These are phyloP conservation scores for Microtus ochrogaster DNA, from an alignment of 2,113 vertebrate genomes.

Conservation along the genomic window DNA sequence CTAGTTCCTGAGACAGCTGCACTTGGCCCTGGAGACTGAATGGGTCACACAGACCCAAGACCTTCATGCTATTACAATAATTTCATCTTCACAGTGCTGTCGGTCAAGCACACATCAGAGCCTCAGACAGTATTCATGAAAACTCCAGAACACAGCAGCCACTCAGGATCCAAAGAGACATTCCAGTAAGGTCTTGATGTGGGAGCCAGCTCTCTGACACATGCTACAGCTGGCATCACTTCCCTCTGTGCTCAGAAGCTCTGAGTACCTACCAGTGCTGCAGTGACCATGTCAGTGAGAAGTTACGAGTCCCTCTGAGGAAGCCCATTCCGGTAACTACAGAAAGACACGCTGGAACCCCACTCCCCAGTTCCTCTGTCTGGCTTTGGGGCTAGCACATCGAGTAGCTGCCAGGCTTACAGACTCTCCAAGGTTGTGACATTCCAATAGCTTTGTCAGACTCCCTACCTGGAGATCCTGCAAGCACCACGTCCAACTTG, in stretches of 20 bases:
- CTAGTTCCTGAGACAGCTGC: not conserved
- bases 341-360: not conserved
- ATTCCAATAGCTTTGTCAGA: not conserved
- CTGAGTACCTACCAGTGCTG: not conserved
- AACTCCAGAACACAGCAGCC: not conserved
- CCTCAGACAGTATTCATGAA: not conserved
- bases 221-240: not conserved
- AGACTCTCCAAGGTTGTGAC: not conserved
- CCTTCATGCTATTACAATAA: no score
- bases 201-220: not conserved
- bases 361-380: not conserved
- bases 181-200: no score
- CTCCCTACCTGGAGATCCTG: not conserved
- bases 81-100: not conserved
- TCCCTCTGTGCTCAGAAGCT: not conserved
- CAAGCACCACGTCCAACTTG: accelerated
- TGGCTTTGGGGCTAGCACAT: not conserved
- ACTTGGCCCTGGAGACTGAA: not conserved
- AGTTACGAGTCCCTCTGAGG: not conserved
- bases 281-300: no score
- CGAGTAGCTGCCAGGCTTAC: not conserved
- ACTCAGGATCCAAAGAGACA: not conserved
- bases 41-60: no score
- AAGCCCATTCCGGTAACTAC: not conserved
- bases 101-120: no score